Evolutionary conservation across 2,888 invertebrate species (phyloP).

Genomic region (Magallana nippona): DNA sequence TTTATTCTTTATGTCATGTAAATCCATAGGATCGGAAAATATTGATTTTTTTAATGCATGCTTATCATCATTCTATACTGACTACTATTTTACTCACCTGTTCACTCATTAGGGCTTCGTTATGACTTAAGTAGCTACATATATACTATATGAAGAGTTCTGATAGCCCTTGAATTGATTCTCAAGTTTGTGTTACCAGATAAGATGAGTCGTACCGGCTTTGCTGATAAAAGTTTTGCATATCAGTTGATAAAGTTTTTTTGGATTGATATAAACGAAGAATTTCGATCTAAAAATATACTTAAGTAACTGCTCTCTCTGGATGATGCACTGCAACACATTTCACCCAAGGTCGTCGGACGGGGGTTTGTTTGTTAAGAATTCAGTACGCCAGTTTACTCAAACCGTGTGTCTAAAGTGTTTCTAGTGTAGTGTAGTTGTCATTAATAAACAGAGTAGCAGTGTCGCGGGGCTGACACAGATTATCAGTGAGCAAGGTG

Average conservation of each 20-base stretch:
- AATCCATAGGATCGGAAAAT: too few species aligned
- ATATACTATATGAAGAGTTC: background rate
- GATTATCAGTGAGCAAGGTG: background rate
- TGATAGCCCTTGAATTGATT: background rate
- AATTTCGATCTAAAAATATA: conserved; percentile 29
- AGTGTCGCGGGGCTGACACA: conserved; percentile 20
- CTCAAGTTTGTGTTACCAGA: conserved; percentile 1
- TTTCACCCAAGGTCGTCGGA: background rate
- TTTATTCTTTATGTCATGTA: too few species aligned
- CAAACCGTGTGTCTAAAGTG: background rate
- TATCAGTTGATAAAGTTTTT: background rate
- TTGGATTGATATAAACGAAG: background rate
- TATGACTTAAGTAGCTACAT: too few species aligned
- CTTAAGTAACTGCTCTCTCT: background rate
- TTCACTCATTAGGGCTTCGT: too few species aligned
- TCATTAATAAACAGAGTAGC: conserved; percentile 2
- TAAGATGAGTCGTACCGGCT: background rate
- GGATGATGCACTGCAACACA: background rate
- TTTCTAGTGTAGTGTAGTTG: background rate
- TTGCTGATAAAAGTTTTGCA: background rate
- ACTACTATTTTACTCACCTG: too few species aligned
- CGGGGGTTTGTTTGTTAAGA: background rate
- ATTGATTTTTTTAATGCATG: too few species aligned
- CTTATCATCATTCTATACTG: too few species aligned
- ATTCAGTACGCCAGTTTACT: background rate